Evolutionary conservation across 1,140 invertebrate genomes (phyloP).

Genomic region (Ooceraea biroi): DNA sequence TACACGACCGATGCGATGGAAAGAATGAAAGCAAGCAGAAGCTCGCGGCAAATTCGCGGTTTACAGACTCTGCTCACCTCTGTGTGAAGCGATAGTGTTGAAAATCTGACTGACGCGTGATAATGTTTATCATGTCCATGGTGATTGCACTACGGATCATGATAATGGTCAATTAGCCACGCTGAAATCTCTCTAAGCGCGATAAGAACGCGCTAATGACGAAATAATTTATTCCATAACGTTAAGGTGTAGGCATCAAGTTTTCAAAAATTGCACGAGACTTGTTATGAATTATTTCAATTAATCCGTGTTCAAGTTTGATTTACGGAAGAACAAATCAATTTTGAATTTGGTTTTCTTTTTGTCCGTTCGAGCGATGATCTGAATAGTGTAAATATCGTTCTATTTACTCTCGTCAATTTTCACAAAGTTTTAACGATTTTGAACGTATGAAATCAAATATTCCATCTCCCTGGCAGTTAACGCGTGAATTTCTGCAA

Average conservation of each 20-base stretch:
- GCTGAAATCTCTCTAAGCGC: no score
- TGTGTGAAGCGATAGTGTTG: background rate
- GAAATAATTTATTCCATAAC: no score
- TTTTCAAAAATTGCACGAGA: background rate
- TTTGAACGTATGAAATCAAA: background rate
- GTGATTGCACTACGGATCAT: background rate
- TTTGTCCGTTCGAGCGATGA: background rate
- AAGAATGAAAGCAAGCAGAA: conserved; percentile 5
- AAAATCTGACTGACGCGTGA: background rate
- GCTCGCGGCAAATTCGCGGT: background rate
- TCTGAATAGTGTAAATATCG: background rate
- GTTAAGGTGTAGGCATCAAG: no score
- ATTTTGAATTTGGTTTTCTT: background rate
- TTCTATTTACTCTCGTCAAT: background rate
- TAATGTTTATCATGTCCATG: background rate
- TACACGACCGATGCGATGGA: background rate
- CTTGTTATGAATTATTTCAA: background rate
- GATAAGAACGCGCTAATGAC: background rate
- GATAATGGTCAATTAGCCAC: background rate
- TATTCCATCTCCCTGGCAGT: conserved; percentile 25
- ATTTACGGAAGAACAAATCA: background rate
- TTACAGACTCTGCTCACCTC: background rate
- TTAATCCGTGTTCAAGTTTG: background rate
- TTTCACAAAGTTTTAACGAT: conserved; percentile 47
- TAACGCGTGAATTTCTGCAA: conserved; percentile 52